These are phyloP conservation scores for Grapholita molesta DNA, from an alignment of 1,140 invertebrate genomes.

Conservation along the genomic window DNA sequence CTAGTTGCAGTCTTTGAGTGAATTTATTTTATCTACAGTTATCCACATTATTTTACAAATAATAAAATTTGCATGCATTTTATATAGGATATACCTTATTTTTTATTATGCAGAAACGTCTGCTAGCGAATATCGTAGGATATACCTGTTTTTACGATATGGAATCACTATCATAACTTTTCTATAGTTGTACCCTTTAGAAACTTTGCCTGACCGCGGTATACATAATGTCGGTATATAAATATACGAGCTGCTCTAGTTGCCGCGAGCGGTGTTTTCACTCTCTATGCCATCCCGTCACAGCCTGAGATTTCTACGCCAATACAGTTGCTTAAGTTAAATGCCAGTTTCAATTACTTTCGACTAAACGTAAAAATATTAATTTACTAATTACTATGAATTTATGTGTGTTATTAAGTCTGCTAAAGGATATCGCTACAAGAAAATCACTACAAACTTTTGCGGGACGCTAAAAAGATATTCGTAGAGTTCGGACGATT, in stretches of 20 bases:
- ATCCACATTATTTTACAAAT: too few relatives aligned
- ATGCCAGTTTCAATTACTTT: background rate
- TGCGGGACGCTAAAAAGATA: too few relatives aligned
- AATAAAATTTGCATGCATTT: too few relatives aligned
- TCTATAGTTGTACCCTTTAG: background rate
- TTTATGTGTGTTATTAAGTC: background rate
- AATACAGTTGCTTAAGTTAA: conserved; percentile 66
- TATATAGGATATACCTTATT: too few relatives aligned
- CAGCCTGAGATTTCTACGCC: conserved; percentile 49
- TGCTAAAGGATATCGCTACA: background rate
- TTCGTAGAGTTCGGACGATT: background rate
- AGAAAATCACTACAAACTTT: too few relatives aligned
- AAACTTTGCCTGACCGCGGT: background rate
- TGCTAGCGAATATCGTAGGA: too few relatives aligned
- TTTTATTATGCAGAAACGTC: too few relatives aligned
- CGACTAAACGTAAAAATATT: background rate
- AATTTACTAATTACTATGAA: background rate
- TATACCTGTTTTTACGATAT: too few relatives aligned
- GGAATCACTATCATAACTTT: background rate
- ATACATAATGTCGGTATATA: conserved; percentile 1
- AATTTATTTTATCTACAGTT: too few relatives aligned
- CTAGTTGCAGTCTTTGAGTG: too few relatives aligned
- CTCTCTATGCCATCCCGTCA: conserved; percentile 63
- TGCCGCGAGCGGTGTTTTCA: conserved; percentile 51
- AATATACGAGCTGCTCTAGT: conserved; percentile 29